These are phyloP conservation scores for Dolichotis patagonum DNA, from an alignment of 2,113 vertebrate genomes.

Conservation along the genomic window DNA sequence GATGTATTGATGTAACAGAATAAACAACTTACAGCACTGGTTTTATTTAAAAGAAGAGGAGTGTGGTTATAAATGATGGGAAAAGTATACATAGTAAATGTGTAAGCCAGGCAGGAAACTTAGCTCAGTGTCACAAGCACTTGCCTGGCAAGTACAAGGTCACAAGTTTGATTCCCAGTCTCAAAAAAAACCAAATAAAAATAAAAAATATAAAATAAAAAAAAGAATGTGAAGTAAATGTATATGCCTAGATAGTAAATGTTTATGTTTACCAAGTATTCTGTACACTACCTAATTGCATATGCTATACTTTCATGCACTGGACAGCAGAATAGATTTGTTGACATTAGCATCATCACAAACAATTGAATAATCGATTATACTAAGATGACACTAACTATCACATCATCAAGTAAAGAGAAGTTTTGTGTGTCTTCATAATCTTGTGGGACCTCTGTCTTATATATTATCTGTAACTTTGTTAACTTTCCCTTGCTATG, in stretches of 20 bases:
- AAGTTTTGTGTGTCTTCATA: background rate
- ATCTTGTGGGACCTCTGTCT: no score
- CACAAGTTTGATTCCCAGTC: no score
- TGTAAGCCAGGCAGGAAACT: no score
- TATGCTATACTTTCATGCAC: background rate
- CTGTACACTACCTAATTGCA: background rate
- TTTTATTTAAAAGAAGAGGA: background rate
- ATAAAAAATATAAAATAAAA: no score
- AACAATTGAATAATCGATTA: background rate
- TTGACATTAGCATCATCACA: background rate
- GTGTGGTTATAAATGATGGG: background rate
- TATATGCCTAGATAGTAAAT: background rate
- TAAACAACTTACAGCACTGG: background rate
- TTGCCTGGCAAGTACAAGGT: no score
- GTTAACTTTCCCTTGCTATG: background rate
- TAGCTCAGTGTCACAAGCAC: no score
- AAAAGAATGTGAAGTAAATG: no score
- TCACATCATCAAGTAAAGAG: background rate
- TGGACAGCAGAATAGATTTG: background rate
- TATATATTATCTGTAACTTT: background rate
- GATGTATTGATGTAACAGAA: background rate
- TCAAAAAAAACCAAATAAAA: no score
- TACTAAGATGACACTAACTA: background rate
- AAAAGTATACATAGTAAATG: background rate
- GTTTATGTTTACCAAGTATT: background rate